A percentile compares a stretch with the other conserved stretches of the same genome.
Evolutionary conservation across 2,888 invertebrate genomes (phyloP).

Genomic region (Harpagoxenus sublaevis): DNA sequence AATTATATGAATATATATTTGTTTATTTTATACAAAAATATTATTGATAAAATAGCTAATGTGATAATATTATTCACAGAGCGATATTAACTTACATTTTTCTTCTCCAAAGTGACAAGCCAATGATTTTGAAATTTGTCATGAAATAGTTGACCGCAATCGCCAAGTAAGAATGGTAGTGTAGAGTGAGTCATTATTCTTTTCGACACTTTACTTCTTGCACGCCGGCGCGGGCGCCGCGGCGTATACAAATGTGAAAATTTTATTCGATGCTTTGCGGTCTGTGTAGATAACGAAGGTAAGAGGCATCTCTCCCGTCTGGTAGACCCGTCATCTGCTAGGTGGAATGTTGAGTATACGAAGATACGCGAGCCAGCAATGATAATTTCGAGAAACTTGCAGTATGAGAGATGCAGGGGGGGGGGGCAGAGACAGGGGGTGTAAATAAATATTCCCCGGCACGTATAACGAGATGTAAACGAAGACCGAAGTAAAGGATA

Average conservation of each 20-base stretch:
- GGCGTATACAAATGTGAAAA: constrained; percentile 60
- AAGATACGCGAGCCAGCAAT: constrained; percentile 61
- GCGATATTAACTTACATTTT: not conserved
- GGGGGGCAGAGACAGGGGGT: constrained; percentile 41
- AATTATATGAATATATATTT: not conserved
- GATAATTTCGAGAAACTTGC: constrained; percentile 72
- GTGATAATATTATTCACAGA: not conserved
- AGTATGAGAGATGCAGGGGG: constrained; percentile 48
- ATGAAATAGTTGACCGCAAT: not conserved
- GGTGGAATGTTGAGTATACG: constrained; percentile 59
- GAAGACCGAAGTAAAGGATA: constrained; percentile 71
- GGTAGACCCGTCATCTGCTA: constrained; percentile 47
- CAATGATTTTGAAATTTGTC: not conserved
- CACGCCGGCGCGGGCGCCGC: not conserved
- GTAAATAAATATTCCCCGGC: constrained; percentile 75
- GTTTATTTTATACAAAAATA: not conserved
- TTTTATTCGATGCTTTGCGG: constrained; percentile 66
- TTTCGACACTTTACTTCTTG: constrained; percentile 44
- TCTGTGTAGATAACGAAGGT: constrained; percentile 69
- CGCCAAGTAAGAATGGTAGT: constrained; percentile 57
- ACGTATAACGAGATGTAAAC: constrained; percentile 80
- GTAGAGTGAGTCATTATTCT: constrained; percentile 35
- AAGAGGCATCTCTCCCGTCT: constrained; percentile 52
- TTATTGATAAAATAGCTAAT: constrained; percentile 14
- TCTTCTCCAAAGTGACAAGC: not conserved